A percentile compares a stretch with the other conserved stretches of the same genome.
Conservation (phyloP, 2,797 vertebrate genomes). For the Liasis olivaceus region DNA sequence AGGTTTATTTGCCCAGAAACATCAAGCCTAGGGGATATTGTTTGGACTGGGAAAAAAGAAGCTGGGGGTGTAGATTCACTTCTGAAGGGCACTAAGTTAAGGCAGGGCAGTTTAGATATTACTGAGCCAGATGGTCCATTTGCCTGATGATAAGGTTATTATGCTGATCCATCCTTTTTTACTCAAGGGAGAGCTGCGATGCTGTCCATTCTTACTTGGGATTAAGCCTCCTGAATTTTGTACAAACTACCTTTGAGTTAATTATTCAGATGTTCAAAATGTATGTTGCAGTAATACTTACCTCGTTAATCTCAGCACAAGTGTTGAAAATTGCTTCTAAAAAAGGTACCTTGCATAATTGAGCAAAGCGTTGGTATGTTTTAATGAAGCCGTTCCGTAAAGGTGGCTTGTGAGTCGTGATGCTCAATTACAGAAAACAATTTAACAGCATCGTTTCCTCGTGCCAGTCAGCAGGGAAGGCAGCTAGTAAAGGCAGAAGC, state of each 20-base stretch:
- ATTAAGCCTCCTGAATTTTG: background rate
- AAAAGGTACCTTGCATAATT: constrained; percentile 25
- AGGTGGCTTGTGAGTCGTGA: background rate
- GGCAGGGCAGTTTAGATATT: background rate
- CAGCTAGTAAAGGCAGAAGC: background rate
- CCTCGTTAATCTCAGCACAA: background rate
- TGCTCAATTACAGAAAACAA: background rate
- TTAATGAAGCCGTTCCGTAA: constrained; percentile 17
- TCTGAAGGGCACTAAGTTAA: background rate
- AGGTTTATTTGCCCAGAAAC: background rate
- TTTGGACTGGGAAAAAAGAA: background rate
- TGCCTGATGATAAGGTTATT: background rate
- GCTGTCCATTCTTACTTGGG: background rate
- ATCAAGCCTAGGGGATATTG: background rate
- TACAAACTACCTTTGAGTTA: background rate
- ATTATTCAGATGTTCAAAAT: background rate
- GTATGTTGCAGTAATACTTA: background rate
- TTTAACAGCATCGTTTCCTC: constrained; percentile 6
- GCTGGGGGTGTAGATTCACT: background rate
- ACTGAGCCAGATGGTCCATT: background rate
- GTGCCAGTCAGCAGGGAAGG: background rate
- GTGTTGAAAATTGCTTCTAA: background rate
- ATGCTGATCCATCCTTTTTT: background rate
- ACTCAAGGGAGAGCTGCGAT: background rate
- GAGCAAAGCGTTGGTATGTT: background rate